Evolutionary conservation across 2,888 invertebrate genomes (phyloP).

Genomic region (Lamproptera curius): DNA sequence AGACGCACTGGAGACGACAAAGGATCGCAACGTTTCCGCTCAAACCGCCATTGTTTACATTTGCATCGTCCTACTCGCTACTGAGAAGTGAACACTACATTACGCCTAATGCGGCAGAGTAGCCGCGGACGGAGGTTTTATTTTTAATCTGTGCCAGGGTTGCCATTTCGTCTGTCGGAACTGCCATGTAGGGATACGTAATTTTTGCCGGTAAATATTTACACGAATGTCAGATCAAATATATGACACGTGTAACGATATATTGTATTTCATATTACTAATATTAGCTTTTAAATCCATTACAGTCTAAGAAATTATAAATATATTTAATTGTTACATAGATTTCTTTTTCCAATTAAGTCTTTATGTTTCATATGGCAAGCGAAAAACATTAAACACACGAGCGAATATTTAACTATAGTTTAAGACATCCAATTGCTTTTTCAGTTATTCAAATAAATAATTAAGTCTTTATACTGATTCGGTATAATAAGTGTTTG

Average conservation of each 20-base stretch:
- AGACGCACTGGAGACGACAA: conserved; percentile 29
- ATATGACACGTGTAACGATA: too few species aligned
- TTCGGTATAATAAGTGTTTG: neutral
- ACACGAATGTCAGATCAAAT: too few species aligned
- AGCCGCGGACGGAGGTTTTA: conserved; percentile 28
- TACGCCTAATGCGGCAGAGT: conserved; percentile 44
- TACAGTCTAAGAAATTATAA: too few species aligned
- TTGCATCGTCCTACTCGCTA: conserved; percentile 40
- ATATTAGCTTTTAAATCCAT: too few species aligned
- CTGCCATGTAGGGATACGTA: too few species aligned
- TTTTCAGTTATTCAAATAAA: too few species aligned
- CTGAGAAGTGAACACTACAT: conserved; percentile 62
- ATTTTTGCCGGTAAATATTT: too few species aligned
- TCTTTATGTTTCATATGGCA: neutral
- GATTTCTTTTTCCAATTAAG: neutral
- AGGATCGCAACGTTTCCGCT: conserved; percentile 33
- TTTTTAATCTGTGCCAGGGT: neutral
- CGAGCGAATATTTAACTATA: too few species aligned
- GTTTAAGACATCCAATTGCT: too few species aligned
- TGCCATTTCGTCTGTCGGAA: neutral
- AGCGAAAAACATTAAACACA: neutral
- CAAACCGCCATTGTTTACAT: conserved; percentile 37
- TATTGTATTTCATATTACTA: too few species aligned
- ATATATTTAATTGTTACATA: too few species aligned
- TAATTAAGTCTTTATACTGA: neutral